A percentile compares a stretch with the other conserved stretches of the same genome.
phyloP scores from a whole-genome alignment of 1,140 invertebrate genomes.

The Hesperophylax magnus region DNA sequence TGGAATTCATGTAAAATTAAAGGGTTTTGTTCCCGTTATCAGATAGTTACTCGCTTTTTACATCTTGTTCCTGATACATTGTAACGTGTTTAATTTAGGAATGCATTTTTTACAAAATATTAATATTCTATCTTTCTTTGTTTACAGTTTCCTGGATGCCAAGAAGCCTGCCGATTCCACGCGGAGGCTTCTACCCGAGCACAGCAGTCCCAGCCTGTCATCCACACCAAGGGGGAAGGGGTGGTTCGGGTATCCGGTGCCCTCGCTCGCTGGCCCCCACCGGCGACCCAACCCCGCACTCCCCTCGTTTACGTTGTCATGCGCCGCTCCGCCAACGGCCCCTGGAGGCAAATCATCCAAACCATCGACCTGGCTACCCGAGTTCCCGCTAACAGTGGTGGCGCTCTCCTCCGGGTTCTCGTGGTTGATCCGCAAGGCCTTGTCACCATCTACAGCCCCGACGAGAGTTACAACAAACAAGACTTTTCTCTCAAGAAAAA shows the following conservation, averaged over 20 bases:
- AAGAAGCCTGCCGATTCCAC: conserved; percentile 79
- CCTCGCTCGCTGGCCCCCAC: conserved; percentile 74
- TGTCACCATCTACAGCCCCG: conserved; percentile 78
- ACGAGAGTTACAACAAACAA: conserved; percentile 64
- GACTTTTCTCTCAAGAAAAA: conserved; percentile 64
- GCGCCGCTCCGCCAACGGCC: conserved; percentile 72
- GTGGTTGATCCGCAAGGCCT: conserved; percentile 77
- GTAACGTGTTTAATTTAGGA: too few species aligned
- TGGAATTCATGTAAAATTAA: conserved; percentile 3
- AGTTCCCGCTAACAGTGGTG: conserved; percentile 72
- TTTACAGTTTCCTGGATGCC: conserved; percentile 78
- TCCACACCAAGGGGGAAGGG: conserved; percentile 77
- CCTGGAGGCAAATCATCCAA: conserved; percentile 79
- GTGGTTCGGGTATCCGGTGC: conserved; percentile 73
- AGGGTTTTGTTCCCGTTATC: not conserved
- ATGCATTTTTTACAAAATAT: too few species aligned
- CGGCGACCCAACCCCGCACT: conserved; percentile 67
- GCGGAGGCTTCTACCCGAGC: conserved; percentile 70
- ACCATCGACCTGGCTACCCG: conserved; percentile 73
- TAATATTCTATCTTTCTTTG: conserved; percentile 55
- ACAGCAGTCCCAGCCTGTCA: conserved; percentile 76
- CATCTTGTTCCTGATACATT: too few species aligned
- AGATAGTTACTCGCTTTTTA: too few species aligned
- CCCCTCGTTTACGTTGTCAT: conserved; percentile 80
- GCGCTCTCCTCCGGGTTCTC: conserved; percentile 75